Evolutionary conservation across 2,113 vertebrate genomes (phyloP).

Genomic region (Tylochromis polylepis): DNA sequence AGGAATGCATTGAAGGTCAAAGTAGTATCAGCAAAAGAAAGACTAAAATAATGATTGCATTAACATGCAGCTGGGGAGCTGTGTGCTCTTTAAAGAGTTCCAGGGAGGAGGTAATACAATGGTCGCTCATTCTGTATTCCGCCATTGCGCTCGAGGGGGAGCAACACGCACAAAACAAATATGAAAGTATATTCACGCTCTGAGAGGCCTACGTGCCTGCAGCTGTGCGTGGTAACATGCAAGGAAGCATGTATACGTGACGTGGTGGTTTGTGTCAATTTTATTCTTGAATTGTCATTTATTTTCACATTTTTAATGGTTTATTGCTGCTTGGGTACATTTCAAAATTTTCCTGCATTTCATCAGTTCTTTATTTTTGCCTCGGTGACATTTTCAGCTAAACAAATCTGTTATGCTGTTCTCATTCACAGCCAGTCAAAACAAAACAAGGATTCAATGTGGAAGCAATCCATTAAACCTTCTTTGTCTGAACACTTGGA

Average conservation of each 20-base stretch:
- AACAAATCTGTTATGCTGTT: neutral
- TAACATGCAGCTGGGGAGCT: constrained; percentile 59
- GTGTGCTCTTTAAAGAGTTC: constrained; percentile 51
- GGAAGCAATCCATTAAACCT: neutral
- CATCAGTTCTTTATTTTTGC: neutral
- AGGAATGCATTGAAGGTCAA: constrained; percentile 61
- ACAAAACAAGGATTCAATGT: neutral
- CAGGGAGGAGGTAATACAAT: constrained; percentile 37
- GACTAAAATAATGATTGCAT: constrained; percentile 60
- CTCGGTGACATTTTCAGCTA: constrained; percentile 12
- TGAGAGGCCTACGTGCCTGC: neutral
- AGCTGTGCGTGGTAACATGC: neutral
- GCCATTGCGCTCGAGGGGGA: neutral
- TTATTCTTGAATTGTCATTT: neutral
- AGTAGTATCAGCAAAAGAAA: constrained; percentile 45
- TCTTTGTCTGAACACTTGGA: neutral
- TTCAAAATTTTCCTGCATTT: neutral
- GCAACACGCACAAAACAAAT: constrained; percentile 8
- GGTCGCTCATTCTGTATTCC: constrained; percentile 30
- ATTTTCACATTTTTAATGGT: neutral
- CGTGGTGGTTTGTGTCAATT: neutral
- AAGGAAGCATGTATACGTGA: neutral
- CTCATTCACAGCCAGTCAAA: neutral
- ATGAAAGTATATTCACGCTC: neutral
- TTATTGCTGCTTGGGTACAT: neutral